Base-by-base conservation (phyloP, 2,113 vertebrate genomes). In the Bombycilla garrulus region DNA sequence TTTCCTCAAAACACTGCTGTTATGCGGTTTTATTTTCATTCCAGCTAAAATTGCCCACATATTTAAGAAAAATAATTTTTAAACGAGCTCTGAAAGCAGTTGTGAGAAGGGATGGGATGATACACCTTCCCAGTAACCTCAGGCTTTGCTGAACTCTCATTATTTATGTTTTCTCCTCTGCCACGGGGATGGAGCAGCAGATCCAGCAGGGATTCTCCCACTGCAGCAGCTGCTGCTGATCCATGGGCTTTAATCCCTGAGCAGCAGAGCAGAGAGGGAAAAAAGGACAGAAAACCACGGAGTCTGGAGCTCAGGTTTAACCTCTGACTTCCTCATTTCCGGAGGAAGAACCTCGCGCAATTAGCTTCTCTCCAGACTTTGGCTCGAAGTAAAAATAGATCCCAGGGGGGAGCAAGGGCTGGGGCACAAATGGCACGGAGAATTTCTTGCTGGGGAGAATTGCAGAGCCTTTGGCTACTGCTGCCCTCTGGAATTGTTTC, bases 401-500 rank as follows among this genome's bases (percentile, higher is more conserved):
- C 57, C 70, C 74, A 56, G 33, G 57, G 79, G 76, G 74, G 54
- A 40, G 16, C 45, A 44, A 60, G 58, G 72, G 42, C 28, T 33
- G 71, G 51, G 38, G 42, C n/a, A 48, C 40, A 69, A 77, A 48
- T 35, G 76, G 44, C 83, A 86, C 17, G 0, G 48, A 71, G 40
- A 28, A 0, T 29, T 76, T 51, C 50, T 74, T 12, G 28, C 50
- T 2, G 6, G 0, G 0, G 40, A 28, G 66, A 79, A 82, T 22
- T 88, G 80, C 89, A 56, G 66, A 71, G 15, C 77, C 53, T 81
- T 38, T 10, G 47, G 58, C n/a, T 45, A 5, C 50, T 12, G 58
- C 24, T 38, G 72, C 29, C 48, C 76, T 51, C 15, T 1, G 7
- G 51, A 95, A 29, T n/a, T n/a, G 57, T 58, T 54, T 29, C 53